Evolutionary conservation across 2,113 vertebrate genomes (phyloP).

Genomic region (Ceyx cyanopectus): DNA sequence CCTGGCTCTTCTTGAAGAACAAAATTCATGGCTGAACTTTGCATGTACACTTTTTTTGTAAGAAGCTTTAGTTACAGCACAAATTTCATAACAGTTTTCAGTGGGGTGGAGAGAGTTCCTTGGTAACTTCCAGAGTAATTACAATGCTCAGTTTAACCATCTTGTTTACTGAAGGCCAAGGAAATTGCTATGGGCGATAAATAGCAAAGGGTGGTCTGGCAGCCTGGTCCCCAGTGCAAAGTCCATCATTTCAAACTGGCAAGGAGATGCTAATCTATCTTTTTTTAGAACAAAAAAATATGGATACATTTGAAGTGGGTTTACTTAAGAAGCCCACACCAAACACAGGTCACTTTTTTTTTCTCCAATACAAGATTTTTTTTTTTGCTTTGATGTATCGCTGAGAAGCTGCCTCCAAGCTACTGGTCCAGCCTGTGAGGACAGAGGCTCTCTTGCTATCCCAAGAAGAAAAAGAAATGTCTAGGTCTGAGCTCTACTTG

Average conservation of each 20-base stretch:
- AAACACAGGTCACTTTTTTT: background rate
- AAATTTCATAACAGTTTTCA: background rate
- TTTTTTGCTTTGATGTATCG: background rate
- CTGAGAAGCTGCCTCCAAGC: background rate
- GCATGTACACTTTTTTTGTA: background rate
- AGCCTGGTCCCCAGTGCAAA: background rate
- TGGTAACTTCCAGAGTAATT: background rate
- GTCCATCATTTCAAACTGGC: background rate
- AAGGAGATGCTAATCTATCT: background rate
- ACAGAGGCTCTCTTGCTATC: background rate
- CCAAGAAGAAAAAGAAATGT: background rate
- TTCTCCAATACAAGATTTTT: background rate
- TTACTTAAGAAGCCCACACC: background rate
- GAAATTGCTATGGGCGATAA: slow-evolving; percentile 42
- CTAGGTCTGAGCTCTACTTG: background rate
- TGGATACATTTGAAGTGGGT: background rate
- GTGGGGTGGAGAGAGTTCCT: background rate
- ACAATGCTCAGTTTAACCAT: background rate
- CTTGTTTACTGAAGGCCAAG: background rate
- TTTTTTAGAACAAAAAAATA: background rate
- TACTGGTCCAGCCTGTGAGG: background rate
- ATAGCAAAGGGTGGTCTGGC: slow-evolving; percentile 16
- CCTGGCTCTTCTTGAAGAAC: background rate
- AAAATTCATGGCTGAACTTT: background rate
- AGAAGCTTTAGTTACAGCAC: background rate